Conservation (phyloP, 1,140 invertebrate species). For the Acyrthosiphon pisum region DNA sequence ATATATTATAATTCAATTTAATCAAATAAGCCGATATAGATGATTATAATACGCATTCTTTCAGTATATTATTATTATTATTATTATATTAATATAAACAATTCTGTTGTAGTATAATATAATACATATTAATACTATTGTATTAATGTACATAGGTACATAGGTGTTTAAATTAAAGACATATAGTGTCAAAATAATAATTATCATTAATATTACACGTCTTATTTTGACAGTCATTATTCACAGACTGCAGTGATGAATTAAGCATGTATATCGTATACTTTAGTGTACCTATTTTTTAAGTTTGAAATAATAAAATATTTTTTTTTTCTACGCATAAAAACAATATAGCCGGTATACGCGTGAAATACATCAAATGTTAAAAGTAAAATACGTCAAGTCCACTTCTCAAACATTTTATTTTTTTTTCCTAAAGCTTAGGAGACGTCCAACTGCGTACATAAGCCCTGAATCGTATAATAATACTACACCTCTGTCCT, state of each 20-base stretch:
- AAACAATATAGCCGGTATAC: background rate
- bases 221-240: background rate
- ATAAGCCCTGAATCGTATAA: slow-evolving; percentile 17
- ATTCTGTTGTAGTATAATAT: background rate
- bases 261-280: background rate
- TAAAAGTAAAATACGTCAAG: background rate
- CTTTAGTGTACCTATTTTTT: background rate
- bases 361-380: background rate
- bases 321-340: background rate
- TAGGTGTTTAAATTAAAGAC: background rate
- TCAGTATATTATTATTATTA: background rate
- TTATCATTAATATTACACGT: background rate
- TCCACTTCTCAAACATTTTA: background rate
- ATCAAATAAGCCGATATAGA: background rate
- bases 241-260: background rate
- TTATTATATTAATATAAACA: background rate
- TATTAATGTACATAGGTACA: too few species aligned
- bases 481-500: background rate
- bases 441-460: background rate
- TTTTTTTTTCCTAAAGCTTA: background rate
- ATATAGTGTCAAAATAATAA: background rate
- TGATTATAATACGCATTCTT: background rate
- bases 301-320: background rate
- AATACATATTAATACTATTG: background rate
- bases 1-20: background rate